These are phyloP conservation scores for Polydrusus pterygomalis DNA, from an alignment of 2,888 invertebrate species.

Conservation along the genomic window DNA sequence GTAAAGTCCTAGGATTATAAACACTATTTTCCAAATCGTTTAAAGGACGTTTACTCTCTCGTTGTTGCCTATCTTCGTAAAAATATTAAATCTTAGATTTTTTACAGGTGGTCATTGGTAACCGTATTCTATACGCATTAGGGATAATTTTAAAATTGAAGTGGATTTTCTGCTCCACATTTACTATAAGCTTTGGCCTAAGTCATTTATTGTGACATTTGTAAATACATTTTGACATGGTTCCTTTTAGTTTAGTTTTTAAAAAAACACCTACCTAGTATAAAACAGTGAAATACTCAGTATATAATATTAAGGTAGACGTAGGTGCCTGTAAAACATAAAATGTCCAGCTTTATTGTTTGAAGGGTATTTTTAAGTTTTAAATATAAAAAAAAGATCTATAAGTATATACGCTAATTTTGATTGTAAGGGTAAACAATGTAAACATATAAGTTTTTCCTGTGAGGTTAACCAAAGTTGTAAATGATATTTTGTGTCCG, in stretches of 20 bases:
- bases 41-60: no score
- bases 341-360: constrained; percentile 11
- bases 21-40: no score
- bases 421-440: not conserved
- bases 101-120: no score
- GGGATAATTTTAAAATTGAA: no score
- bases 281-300: constrained; percentile 13
- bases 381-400: not conserved
- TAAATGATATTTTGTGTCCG: constrained; percentile 32
- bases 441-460: constrained; percentile 25
- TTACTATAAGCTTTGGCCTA: constrained; percentile 26
- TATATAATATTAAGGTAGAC: constrained; percentile 6
- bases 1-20: no score
- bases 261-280: not conserved
- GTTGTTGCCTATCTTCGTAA: no score
- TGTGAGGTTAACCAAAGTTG: constrained; percentile 44
- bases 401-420: not conserved
- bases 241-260: constrained; percentile 46
- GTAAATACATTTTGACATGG: constrained; percentile 26
- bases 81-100: no score
- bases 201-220: constrained; percentile 16
- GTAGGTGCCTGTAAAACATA: constrained; percentile 7
- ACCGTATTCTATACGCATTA: no score
- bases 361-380: not conserved
- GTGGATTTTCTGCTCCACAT: no score